Base-by-base conservation (phyloP, 2,113 vertebrate genomes). In the Embiotoca jacksoni region DNA sequence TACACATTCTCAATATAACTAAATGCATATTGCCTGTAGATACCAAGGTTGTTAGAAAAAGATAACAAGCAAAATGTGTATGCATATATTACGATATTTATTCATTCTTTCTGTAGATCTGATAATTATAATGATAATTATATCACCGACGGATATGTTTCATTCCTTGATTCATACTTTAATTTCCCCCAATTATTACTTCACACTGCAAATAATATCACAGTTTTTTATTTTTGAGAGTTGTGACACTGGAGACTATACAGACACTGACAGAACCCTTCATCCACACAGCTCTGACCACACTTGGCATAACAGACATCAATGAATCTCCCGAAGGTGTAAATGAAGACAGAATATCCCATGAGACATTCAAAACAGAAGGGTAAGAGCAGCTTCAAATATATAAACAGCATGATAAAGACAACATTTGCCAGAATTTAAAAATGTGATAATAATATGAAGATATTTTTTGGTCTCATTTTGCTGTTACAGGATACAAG, bases 301-400 rank as follows among this genome's bases (percentile, higher is more conserved):
- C 88, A 15, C 84, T 95, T 59, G 94, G 94, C 49, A 86, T 94
- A 15, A 88, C 81, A 50, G 66, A 89, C 66, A 83, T 95, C 41
- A 93, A 88, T 36, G 84, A 92, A 68, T 83, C 63, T 61, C 95
- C 93, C 0, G 83, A 92, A 35, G 91, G 92, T 58, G 79, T 61
- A 15, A 82, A 76, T 4, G 85, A 92, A 64, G 86, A 95, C 89
- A 91, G 54, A 72, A 95, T 95, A 85, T 92, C 89, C 41, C 75
- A 61, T 0, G 84, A 93, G 4, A 93, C 92, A 2, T 95, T 95
- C 80, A 94, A 77, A 78, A 74, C 7, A 55, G 93, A 94, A 71
- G 93, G 87, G 95, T 94, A 90, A 94, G 94, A 53, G 15, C 16
- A 73, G 14, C 32, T 59, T 76, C 1, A 58, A 39, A 35, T 15